phyloP scores from a whole-genome alignment of 2,888 invertebrate species.

The Psococerastis gibbosa region DNA sequence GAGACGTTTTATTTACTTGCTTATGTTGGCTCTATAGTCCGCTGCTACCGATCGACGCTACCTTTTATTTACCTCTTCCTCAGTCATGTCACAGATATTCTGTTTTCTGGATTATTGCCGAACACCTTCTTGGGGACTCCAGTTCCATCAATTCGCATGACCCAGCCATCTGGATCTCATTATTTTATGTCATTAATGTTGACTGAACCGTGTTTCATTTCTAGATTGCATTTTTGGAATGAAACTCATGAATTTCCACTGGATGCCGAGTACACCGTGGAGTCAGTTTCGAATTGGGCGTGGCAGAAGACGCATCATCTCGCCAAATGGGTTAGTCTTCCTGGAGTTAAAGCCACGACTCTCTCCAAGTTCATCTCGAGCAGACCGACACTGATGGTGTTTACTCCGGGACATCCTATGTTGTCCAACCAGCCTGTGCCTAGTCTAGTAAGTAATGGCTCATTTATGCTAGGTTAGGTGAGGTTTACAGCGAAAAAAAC shows the following conservation, averaged over 20 bases:
- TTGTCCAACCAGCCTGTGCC: conserved; percentile 43
- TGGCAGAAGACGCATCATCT: conserved; percentile 33
- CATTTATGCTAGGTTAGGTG: conserved; percentile 10
- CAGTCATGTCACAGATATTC: no score
- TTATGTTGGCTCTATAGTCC: no score
- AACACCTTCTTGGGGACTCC: no score
- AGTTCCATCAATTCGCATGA: no score
- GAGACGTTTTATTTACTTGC: no score
- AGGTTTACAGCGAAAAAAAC: no score
- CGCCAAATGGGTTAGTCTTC: conserved; percentile 45
- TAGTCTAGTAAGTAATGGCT: conserved; percentile 37
- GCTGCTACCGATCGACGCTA: no score
- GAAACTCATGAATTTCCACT: conserved; percentile 32
- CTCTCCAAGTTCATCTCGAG: conserved; percentile 46
- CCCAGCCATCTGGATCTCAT: no score
- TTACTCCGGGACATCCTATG: conserved; percentile 59
- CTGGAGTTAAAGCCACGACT: conserved; percentile 46
- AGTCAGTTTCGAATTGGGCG: conserved; percentile 16
- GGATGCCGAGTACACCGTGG: conserved; percentile 13
- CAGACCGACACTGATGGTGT: conserved; percentile 54
- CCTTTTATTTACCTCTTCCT: no score
- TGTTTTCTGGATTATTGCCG: no score
- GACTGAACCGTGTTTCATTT: no score
- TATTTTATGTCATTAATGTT: no score
- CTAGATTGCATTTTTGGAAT: conserved; percentile 45